Conservation (phyloP, 2,888 invertebrate species). For the Spilarctia lutea region DNA sequence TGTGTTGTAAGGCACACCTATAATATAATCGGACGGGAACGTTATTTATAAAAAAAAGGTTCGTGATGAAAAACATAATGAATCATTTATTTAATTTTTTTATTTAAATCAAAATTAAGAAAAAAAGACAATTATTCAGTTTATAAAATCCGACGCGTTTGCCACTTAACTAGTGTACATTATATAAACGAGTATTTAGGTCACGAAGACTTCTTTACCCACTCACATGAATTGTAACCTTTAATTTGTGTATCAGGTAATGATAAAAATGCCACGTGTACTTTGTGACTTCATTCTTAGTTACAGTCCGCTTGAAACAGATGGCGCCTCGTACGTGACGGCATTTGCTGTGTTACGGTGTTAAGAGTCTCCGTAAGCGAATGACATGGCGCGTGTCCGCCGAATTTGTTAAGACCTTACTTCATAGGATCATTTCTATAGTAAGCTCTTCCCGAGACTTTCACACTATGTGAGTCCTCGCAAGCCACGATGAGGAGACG, state of each 20-base stretch:
- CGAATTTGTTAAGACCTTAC: slow-evolving; percentile 46
- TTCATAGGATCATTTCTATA: slow-evolving; percentile 62
- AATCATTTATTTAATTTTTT: not conserved
- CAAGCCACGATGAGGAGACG: slow-evolving; percentile 59
- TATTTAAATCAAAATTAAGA: not conserved
- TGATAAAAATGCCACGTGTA: not conserved
- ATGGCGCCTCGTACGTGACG: slow-evolving; percentile 29
- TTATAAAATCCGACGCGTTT: not conserved
- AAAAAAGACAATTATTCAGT: not conserved
- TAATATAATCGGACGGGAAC: too few relatives aligned
- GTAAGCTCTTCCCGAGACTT: slow-evolving; percentile 61
- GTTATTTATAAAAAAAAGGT: too few relatives aligned
- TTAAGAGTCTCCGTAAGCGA: slow-evolving; percentile 21
- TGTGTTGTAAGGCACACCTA: too few relatives aligned
- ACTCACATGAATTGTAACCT: not conserved
- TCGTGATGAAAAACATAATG: too few relatives aligned
- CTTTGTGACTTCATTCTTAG: not conserved
- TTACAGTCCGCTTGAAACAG: slow-evolving; percentile 18
- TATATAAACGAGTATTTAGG: not conserved
- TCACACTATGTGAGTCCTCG: slow-evolving; percentile 53
- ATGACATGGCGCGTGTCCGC: slow-evolving; percentile 21
- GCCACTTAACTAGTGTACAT: not conserved
- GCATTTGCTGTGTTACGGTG: slow-evolving; percentile 24
- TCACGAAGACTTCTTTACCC: not conserved
- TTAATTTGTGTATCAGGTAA: not conserved